Evolutionary conservation across 2,113 vertebrate species (phyloP).

Genomic region (Larimichthys polyactis): DNA sequence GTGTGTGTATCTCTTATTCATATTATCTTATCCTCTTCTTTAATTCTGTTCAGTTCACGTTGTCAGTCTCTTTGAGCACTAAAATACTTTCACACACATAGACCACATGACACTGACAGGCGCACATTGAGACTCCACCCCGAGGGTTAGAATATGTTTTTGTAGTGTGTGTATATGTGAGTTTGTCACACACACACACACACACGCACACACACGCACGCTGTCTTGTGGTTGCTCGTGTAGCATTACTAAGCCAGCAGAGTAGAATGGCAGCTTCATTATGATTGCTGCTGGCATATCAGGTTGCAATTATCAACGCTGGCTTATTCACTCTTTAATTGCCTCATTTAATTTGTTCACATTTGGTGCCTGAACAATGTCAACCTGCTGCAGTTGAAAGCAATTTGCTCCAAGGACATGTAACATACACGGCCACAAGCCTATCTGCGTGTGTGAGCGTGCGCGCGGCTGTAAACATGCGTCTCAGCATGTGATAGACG

Average conservation of each 20-base stretch:
- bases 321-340: conserved; percentile 87
- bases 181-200: neutral
- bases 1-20: conserved; percentile 32
- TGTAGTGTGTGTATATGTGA: neutral
- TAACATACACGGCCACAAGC: conserved; percentile 59
- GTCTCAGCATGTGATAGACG: neutral
- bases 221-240: conserved; percentile 56
- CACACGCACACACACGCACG: neutral
- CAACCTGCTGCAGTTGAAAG: conserved; percentile 83
- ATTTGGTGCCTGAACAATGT: conserved; percentile 84
- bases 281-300: conserved; percentile 83
- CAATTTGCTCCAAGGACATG: conserved; percentile 81
- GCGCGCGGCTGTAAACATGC: conserved; percentile 8
- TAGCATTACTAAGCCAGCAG: conserved; percentile 66
- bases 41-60: conserved; percentile 23
- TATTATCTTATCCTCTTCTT: conserved; percentile 45
- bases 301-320: conserved; percentile 83
- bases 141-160: conserved; percentile 51
- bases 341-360: conserved; percentile 88
- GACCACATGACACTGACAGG: conserved; percentile 13
- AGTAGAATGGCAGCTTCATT: conserved; percentile 81
- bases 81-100: neutral
- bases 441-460: conserved; percentile 11
- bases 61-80: neutral
- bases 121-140: conserved; percentile 34